phyloP scores from a whole-genome alignment of 2,113 vertebrate species.

The Oreamnos americanus region DNA sequence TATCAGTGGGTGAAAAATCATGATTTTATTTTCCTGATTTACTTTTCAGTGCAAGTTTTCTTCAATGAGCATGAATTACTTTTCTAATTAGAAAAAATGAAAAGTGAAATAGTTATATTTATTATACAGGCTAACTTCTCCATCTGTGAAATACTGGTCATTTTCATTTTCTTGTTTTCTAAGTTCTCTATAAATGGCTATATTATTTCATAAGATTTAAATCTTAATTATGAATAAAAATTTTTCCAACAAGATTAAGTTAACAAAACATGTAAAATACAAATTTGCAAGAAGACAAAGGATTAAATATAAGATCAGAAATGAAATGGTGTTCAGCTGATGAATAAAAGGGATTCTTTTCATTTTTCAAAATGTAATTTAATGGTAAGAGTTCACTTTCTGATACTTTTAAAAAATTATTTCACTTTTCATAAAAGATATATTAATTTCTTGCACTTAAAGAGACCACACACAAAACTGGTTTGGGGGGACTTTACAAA shows the following conservation, averaged over 20 bases:
- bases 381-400: background rate
- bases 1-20: background rate
- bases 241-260: background rate
- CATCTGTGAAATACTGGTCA: background rate
- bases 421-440: conserved; percentile 6
- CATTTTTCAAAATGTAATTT: conserved; percentile 34
- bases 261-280: background rate
- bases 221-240: background rate
- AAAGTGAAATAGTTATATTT: background rate
- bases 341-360: background rate
- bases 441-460: background rate
- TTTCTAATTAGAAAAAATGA: conserved; percentile 11
- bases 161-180: conserved; percentile 15
- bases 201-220: background rate
- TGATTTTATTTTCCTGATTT: background rate
- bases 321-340: conserved; percentile 11
- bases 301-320: conserved; percentile 12
- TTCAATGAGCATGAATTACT: background rate
- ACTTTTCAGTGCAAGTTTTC: background rate
- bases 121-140: background rate
- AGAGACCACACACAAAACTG: background rate
- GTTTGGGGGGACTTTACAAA: background rate
- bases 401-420: background rate
- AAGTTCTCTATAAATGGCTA: background rate
- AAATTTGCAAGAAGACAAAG: background rate